Base-by-base conservation (phyloP, 2,113 vertebrate genomes). In the Actenoides hombroni region DNA sequence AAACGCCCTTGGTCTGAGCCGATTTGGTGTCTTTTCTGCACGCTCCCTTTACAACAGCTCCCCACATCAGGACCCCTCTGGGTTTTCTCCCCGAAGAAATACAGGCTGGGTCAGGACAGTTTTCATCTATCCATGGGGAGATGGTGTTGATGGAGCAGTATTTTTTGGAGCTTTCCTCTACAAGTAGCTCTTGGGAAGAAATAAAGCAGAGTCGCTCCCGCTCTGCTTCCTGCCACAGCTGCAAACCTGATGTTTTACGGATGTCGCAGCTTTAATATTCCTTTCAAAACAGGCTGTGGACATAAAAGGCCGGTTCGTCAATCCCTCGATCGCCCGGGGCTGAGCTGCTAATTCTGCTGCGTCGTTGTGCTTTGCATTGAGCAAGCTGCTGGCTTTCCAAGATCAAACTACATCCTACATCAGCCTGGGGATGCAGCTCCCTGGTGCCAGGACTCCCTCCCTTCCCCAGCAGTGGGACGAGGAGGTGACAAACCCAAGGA, bases 401-500 rank as follows among this genome's bases (percentile, higher is more conserved):
- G 25, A 79, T n/a, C 68, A 35, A 44, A 76, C 79, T 53, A 8
- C 10, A 13, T 21, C 49, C 65, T 31, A 6, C 39, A 64, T 19
- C 39, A 29, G 44, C 0, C 0, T 5, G 1, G 29, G n/a, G 29
- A 23, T 44, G 46, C 31, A 87, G 65, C 11, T 6, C 23, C 23
- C 16, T 0, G 0, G 8, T 20, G 24, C 20, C 33, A 2, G 48
- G 4, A 2, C 8, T 10, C 18, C 6, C 23, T 19, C 1, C 9
- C 28, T 59, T 71, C 39, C 49, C 51, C 44, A 40, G 42, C 14
- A 51, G 24, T 0, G 3, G 35, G 49, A 48, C 44, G 54, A 21
- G 26, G 60, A 29, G 8, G 42, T 35, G 44, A 23, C 13, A 48
- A 48, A 64, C 28, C 37, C 49, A 25, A 70, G 44, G n/a, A 60